phyloP scores from a whole-genome alignment of 1,140 invertebrate genomes.

The Pseudomyrmex gracilis region DNA sequence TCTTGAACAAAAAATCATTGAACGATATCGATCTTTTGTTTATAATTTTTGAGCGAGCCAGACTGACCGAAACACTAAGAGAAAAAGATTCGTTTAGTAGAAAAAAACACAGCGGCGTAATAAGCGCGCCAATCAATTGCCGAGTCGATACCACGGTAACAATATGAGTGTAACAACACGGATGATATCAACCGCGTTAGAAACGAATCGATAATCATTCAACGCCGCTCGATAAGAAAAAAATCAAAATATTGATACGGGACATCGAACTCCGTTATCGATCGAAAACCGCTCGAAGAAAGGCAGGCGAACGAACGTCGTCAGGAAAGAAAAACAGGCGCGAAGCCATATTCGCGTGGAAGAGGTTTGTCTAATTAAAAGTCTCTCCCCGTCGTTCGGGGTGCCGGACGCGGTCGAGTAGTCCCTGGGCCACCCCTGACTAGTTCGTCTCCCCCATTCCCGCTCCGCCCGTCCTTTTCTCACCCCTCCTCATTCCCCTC shows the following conservation, averaged over 20 bases:
- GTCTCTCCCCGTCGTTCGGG: constrained; percentile 30
- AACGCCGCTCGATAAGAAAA: constrained; percentile 17
- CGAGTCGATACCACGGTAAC: constrained; percentile 39
- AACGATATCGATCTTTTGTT: too few relatives aligned
- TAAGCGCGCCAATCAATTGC: constrained; percentile 26
- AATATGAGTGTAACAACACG: too few relatives aligned
- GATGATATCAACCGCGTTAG: constrained; percentile 15
- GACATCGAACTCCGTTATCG: constrained; percentile 5
- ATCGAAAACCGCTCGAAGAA: not conserved
- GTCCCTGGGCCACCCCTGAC: constrained; percentile 69
- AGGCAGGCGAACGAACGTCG: too few relatives aligned
- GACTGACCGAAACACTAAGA: too few relatives aligned
- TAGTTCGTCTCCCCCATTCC: constrained; percentile 36
- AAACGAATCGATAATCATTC: constrained; percentile 31
- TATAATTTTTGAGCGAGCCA: too few relatives aligned
- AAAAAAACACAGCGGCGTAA: constrained; percentile 17
- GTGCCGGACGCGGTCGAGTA: constrained; percentile 41
- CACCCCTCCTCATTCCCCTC: constrained; percentile 16
- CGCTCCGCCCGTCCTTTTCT: constrained; percentile 26
- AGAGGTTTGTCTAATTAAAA: constrained; percentile 35
- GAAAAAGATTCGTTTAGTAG: too few relatives aligned
- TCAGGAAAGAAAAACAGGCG: not conserved
- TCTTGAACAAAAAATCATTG: too few relatives aligned
- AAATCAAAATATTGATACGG: not conserved
- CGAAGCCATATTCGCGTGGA: constrained; percentile 21